Evolutionary conservation across 2,797 vertebrate species (phyloP), one percentile per base, ranked within the genome.

Genomic region (Myripristis murdjan): DNA sequence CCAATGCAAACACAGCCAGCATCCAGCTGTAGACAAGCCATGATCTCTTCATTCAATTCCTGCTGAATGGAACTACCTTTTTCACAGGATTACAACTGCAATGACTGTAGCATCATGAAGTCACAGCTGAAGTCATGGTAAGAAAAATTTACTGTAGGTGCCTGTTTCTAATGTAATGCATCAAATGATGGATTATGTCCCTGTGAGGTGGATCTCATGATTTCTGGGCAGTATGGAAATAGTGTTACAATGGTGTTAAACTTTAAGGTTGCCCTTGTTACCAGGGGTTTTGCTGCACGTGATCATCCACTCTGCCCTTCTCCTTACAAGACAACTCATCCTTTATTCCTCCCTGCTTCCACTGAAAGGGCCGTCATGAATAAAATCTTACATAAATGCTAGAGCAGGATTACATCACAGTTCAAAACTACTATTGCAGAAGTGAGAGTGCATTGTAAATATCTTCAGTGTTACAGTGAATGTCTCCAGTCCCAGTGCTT

Each of bases 351-450:
- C 47, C 41, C 11, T 37, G 14, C 35, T 56, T 69, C 46, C 69
- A 28, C 64, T 83, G 76, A 86, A 65, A 83, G 67, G 28, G 1
- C 59, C 24, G 22, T 76, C 75, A 83, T 76, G 53, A 83, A 86
- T 83, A 87, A 83, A 79, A 75, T 52, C 57, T 77, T 52, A 63
- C 49, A 70, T 84, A 58, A 81, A 77, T 86, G 70, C 56, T 31
- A 71, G 62, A 87, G 81, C 57, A 67, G 51, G 48, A 62, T 83
- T 83, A 81, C 72, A 62, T 86, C 74, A 85, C 41, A 41, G 33
- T 41, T 78, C 63, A 58, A 39, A 74, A 70, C 53, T 7, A 0
- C 26, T 5, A 6, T 4, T 54, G 63, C 70, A 71, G 55, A 71
- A 33, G 22, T 48, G 5, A 65, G 70, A 78, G 65, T 39, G 37